Conservation (phyloP, 2,888 invertebrate genomes). For the Trachelus troglodyta region DNA sequence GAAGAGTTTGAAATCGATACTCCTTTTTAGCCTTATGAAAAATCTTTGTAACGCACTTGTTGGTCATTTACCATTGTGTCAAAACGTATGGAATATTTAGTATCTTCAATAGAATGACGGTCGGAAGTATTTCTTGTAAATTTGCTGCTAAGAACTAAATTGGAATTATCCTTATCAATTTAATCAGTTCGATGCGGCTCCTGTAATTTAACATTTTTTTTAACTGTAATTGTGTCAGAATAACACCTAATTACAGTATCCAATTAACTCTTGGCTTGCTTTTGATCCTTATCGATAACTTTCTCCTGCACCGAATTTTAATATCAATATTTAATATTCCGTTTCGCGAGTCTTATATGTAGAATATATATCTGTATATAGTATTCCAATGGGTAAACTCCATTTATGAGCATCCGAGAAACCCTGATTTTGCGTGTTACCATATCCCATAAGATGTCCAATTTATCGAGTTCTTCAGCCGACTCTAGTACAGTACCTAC, state of each 20-base stretch:
- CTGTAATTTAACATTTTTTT: not conserved
- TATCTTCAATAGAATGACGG: not conserved
- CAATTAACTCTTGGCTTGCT: not conserved
- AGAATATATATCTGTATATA: too few relatives aligned
- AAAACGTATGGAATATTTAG: not conserved
- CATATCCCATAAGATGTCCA: too few relatives aligned
- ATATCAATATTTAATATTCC: too few relatives aligned
- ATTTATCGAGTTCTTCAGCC: too few relatives aligned
- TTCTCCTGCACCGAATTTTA: too few relatives aligned
- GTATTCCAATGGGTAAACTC: too few relatives aligned
- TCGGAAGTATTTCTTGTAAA: not conserved
- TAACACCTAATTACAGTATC: not conserved
- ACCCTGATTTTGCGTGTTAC: too few relatives aligned
- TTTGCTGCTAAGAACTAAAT: not conserved
- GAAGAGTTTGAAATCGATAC: not conserved
- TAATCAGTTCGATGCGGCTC: not conserved
- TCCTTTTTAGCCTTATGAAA: not conserved
- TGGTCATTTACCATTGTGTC: not conserved
- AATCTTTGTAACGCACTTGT: not conserved
- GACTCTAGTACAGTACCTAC: not conserved
- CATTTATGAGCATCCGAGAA: too few relatives aligned
- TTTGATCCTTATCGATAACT: not conserved
- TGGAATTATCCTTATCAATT: not conserved
- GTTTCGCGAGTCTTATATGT: too few relatives aligned
- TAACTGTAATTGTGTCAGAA: not conserved